A percentile compares a stretch with the other conserved stretches of the same genome.
Evolutionary conservation across 2,797 vertebrate genomes (phyloP).

Genomic region (Ara ararauna): DNA sequence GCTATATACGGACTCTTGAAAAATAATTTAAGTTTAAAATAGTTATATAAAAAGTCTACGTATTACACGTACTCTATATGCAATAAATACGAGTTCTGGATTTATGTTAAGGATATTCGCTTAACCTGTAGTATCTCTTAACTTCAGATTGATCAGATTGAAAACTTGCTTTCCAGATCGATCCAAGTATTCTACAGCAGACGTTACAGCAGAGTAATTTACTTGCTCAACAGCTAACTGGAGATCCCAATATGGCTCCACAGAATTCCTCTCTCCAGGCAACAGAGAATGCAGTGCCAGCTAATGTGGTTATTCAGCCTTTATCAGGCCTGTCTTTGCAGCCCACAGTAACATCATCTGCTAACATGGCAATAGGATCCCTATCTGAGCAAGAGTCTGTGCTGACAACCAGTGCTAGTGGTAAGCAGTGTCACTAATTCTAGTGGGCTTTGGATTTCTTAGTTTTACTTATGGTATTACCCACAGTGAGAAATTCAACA

Average conservation of each 20-base stretch:
- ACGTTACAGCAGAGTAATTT: constrained; percentile 90
- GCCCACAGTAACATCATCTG: constrained; percentile 80
- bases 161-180: constrained; percentile 83
- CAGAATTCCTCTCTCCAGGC: constrained; percentile 83
- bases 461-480: not conserved
- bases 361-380: constrained; percentile 85
- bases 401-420: constrained; percentile 73
- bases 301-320: constrained; percentile 94
- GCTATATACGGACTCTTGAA: not conserved
- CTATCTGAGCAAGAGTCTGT: constrained; percentile 88
- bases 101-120: not conserved
- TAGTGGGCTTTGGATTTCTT: not conserved
- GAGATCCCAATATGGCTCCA: constrained; percentile 81
- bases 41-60: not conserved
- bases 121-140: not conserved
- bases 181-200: constrained; percentile 92
- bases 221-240: constrained; percentile 87
- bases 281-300: constrained; percentile 82
- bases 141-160: not conserved
- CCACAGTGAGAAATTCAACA: not conserved
- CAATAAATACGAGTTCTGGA: not conserved
- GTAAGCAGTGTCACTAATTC: constrained; percentile 68
- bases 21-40: not conserved
- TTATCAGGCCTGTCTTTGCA: constrained; percentile 90
- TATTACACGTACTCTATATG: not conserved